A percentile compares a stretch with the other conserved stretches of the same genome.
These are phyloP conservation scores for Brachionus asplanchnoidis DNA, from an alignment of 1,140 invertebrate species.

Conservation along the genomic window DNA sequence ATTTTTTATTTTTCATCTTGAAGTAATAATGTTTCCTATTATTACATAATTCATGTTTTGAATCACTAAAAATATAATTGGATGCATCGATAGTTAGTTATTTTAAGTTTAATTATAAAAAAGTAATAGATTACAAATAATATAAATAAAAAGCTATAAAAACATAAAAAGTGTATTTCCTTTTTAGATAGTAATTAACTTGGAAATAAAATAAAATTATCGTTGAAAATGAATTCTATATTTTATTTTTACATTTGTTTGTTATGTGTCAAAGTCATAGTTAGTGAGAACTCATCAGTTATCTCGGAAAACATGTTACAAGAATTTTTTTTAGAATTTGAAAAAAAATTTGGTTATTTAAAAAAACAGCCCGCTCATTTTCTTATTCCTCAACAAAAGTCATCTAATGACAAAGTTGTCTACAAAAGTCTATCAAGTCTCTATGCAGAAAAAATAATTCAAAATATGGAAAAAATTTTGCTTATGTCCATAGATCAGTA, in stretches of 20 bases:
- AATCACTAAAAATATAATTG: not conserved
- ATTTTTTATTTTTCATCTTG: not conserved
- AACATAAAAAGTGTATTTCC: not conserved
- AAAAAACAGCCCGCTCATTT: not conserved
- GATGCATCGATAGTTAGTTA: not conserved
- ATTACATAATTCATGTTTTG: not conserved
- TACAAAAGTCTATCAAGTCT: not conserved
- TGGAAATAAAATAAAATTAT: not conserved
- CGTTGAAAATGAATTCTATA: not conserved
- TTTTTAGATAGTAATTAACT: not conserved
- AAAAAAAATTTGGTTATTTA: not conserved
- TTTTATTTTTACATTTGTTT: not conserved
- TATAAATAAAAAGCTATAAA: not conserved
- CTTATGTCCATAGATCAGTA: not conserved
- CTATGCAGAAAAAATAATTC: not conserved
- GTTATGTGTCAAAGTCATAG: not conserved
- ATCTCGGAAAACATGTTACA: not conserved
- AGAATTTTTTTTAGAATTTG: constrained; percentile 9
- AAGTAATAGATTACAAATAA: not conserved
- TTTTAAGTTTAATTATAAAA: not conserved
- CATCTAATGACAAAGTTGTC: not conserved
- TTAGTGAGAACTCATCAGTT: not conserved
- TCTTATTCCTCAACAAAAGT: not conserved
- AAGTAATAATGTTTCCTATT: not conserved
- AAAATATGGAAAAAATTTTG: not conserved